Conservation (phyloP, 1,140 invertebrate genomes). For the Rhopalosiphum padi region DNA sequence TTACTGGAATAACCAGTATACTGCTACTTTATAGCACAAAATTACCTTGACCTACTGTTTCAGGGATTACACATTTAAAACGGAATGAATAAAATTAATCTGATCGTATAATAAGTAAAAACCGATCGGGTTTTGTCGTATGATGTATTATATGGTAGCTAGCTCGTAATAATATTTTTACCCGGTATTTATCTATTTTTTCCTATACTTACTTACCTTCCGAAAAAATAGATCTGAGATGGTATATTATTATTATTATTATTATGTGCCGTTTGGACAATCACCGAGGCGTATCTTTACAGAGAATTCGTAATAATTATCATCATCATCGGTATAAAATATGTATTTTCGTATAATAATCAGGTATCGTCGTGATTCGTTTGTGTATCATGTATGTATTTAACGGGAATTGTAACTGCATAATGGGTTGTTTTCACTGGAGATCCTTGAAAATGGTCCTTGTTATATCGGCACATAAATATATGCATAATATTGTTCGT, state of each 20-base stretch:
- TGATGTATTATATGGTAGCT: background rate
- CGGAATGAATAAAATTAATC: background rate
- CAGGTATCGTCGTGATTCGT: background rate
- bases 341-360: background rate
- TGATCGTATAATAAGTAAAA: slow-evolving; percentile 3
- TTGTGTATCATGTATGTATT: background rate
- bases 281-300: background rate
- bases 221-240: background rate
- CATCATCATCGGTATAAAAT: background rate
- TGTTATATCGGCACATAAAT: background rate
- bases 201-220: background rate
- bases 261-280: background rate
- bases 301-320: background rate
- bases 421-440: background rate
- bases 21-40: background rate
- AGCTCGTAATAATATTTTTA: background rate
- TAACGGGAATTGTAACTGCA: background rate
- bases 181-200: background rate
- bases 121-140: background rate
- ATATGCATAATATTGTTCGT: background rate
- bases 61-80: slow-evolving; percentile 38
- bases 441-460: slow-evolving; percentile 23
- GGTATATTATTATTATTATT: background rate
- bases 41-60: slow-evolving; percentile 45
- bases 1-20: slow-evolving; percentile 43